Evolutionary conservation across 2,113 vertebrate species (phyloP), one percentile per base, ranked within the genome.

Genomic region (Pogonocichla stellata): DNA sequence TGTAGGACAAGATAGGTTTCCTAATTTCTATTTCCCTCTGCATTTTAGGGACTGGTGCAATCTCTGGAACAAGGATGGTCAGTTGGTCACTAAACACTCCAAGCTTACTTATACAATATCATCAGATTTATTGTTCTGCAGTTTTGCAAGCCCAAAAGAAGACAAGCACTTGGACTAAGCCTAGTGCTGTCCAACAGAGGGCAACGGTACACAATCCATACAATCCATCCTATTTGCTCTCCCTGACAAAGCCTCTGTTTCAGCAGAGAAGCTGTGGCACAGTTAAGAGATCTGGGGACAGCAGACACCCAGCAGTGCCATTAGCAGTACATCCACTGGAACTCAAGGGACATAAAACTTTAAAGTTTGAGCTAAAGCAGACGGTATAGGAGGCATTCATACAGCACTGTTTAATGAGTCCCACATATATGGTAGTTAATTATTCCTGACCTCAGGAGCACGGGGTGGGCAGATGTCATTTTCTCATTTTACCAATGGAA

Each of bases 121-220:
- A 67, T 11, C 24, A n/a, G 17, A 4, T 84, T 86, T 57, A 71
- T 23, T 6, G 25, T 25, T n/a, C 28, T 28, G 2, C n/a, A 36
- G 26, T 56, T 69, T 33, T 54, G 7, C 50, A 82, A 85, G 45
- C 19, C 24, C 78, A 69, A 31, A 92, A n/a, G 19, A 67, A 82
- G 70, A 33, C 10, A 31, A 90, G 14, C 19, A 6, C 33, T 60
- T 80, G 19, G 62, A 43, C 20, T 40, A 80, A 81, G 43, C 17
- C 33, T 60, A 9, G 58, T 17, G 38, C 45, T 70, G 74, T 45
- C 93, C 92, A 93, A 90, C 5, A 97, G 96, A 95, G 81, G 87
- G 95, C 91, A 95, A 92, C 36, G 62, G 85, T 36, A 90, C 43
- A 75, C 58, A 92, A 50, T 23, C 34, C 51, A 22, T 64, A 80